Conservation (phyloP, 2,888 invertebrate species). For the Dasypolia templi region DNA sequence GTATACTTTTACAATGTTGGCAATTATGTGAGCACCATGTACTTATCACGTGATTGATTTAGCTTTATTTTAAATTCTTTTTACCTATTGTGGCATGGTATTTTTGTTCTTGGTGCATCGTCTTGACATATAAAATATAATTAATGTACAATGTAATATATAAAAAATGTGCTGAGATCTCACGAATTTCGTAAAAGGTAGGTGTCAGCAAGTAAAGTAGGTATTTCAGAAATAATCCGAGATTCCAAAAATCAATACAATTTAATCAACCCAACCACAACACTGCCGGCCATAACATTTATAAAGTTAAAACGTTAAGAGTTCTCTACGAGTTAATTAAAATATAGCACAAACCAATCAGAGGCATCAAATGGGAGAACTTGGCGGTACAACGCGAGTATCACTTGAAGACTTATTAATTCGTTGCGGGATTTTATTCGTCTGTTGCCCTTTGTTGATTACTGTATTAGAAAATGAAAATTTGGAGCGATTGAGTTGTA, state of each 20-base stretch:
- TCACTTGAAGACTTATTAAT: slow-evolving; percentile 74
- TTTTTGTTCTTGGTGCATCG: no score
- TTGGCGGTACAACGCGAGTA: slow-evolving; percentile 57
- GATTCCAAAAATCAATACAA: slow-evolving; percentile 47
- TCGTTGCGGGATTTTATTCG: slow-evolving; percentile 66
- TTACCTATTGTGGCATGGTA: no score
- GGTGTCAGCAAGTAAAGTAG: neutral
- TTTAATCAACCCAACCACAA: slow-evolving; percentile 64
- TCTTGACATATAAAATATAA: no score
- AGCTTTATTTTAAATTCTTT: no score
- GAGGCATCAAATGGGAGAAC: slow-evolving; percentile 59
- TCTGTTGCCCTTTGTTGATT: slow-evolving; percentile 56
- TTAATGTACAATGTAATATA: no score
- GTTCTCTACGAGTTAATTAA: slow-evolving; percentile 77
- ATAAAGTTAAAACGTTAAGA: slow-evolving; percentile 65
- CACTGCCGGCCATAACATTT: slow-evolving; percentile 56
- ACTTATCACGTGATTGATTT: no score
- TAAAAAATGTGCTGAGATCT: no score
- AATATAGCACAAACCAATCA: slow-evolving; percentile 71
- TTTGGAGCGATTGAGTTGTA: slow-evolving; percentile 13
- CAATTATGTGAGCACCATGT: no score
- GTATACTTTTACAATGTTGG: no score
- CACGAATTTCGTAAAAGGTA: no score
- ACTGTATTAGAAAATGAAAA: slow-evolving; percentile 44
- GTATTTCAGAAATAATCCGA: slow-evolving; percentile 9